Base-by-base conservation (phyloP, 2,113 vertebrate species). In the Misgurnus mizolepis region DNA sequence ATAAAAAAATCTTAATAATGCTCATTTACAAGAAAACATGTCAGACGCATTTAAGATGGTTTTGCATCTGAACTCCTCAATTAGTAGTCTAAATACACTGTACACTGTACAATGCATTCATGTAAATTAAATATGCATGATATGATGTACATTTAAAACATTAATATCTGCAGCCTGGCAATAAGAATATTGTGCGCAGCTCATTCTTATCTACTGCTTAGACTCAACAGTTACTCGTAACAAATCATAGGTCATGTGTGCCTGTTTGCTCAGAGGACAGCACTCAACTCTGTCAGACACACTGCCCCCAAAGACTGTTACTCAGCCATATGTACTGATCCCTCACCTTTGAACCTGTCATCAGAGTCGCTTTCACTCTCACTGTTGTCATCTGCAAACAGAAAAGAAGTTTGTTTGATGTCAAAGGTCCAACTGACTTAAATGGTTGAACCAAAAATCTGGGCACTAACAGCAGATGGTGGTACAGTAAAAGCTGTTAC, bases 351-450 rank as follows among this genome's bases (percentile, higher is more conserved):
- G 92, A 99, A 98, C 80, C 96, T 93, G 94, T 99, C 98, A 34
- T 99, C 98, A 9, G 97, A 98, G 92, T 99, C 98, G 41, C 98
- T 99, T 92, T 99, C 98, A 60, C 97, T 99, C 90, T 99, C 98
- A 0, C 98, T 99, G 91, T 99, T 99, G 87, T 99, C 98, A 93
- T 99, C 98, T 99, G 91, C 80, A 92, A 90, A 67, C 68, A 89
- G 76, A 91, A 40, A 83, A 15, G 78, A 6, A 72, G 53, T 80
- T 84, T 85, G 83, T 65, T 73, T 85, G 1, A 66, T 83, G 83
- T 88, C 82, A 86, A 56, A 81, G 81, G 72, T 68, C 80, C 86
- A 43, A 76, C 86, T 80, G 56, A 79, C 74, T 80, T 84, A 80
- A 49, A 9, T 86, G 79, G 82, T 85, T 78, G 77, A 77, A 76